Conservation (phyloP, 2,888 invertebrate species). For the Sinopyrophorus schimmeli region DNA sequence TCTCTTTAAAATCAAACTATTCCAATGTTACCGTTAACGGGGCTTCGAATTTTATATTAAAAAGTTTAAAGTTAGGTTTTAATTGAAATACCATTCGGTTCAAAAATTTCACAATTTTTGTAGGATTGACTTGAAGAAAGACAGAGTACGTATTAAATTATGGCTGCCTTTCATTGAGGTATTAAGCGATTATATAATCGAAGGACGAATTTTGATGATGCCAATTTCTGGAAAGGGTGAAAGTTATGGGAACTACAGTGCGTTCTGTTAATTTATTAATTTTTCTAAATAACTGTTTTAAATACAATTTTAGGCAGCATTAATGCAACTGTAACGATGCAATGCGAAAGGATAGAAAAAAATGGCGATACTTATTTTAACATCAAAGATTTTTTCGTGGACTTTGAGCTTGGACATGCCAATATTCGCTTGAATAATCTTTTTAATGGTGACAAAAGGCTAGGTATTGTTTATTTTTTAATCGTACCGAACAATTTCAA, state of each 20-base stretch:
- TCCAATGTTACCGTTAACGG: constrained; percentile 58
- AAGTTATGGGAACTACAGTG: constrained; percentile 71
- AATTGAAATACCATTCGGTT: background rate
- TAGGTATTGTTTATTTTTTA: constrained; percentile 54
- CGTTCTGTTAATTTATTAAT: constrained; percentile 47
- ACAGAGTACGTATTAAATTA: constrained; percentile 64
- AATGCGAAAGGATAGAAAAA: constrained; percentile 61
- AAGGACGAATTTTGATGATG: constrained; percentile 73
- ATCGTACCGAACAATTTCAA: background rate
- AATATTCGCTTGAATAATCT: constrained; percentile 69
- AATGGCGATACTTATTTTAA: constrained; percentile 61
- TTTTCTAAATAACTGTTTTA: background rate
- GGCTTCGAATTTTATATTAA: constrained; percentile 53
- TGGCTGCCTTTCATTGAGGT: constrained; percentile 67
- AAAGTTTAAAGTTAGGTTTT: constrained; percentile 27
- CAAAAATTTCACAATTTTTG: constrained; percentile 33
- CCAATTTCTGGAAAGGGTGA: constrained; percentile 71
- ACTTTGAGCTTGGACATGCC: constrained; percentile 68
- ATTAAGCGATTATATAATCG: constrained; percentile 66
- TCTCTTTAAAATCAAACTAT: constrained; percentile 54
- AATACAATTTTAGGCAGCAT: constrained; percentile 63
- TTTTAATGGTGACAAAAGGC: constrained; percentile 70
- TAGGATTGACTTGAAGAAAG: constrained; percentile 62
- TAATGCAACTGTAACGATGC: constrained; percentile 64
- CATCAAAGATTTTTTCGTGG: constrained; percentile 66